Evolutionary conservation across 2,113 vertebrate species (phyloP), one percentile per base, ranked within the genome.

Genomic region (Actinemys pallida): DNA sequence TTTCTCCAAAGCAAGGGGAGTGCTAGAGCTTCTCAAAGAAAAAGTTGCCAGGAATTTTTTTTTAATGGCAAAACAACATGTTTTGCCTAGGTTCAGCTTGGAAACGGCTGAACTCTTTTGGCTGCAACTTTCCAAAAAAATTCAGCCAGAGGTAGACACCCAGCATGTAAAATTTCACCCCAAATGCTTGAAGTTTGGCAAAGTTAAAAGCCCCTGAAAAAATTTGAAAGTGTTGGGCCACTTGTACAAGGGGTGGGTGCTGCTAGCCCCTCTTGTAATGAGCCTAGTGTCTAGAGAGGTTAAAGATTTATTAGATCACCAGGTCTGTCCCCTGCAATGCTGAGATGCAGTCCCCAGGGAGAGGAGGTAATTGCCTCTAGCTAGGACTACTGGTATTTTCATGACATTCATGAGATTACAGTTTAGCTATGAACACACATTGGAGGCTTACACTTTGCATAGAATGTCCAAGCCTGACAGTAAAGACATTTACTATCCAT

Each of bases 391-490:
- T 1, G 20, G 22, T 84, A 62, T 10, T 78, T 82, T 62, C 42
- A 88, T 42, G 39, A 96, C 93, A 84, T 90, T 76, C 0, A 81
- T 81, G 86, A 94, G 11, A 81, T 94, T 90, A 52, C 81, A 83
- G 35, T 90, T 97, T 76, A 87, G 83, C 84, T 83, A 85, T 25
- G 50, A 96, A 92, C 72, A 87, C 45, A 84, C 90, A 47, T 2
- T 52, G 31, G 89, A 97, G 84, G 53, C 92, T 85, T 12, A 93
- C 29, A 86, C 94, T 94, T 94, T 93, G 65, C 89, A 93, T 91
- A 87, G 81, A 95, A 94, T 83, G 65, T 17, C 47, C 22, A 89
- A 76, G 81, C 84, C 92, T 96, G 95, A 96, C 86, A 93, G 80
- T 88, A 96, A 90, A 84, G 45, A 25, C 90, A 80, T 93, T 97